Conservation (phyloP, 2,888 invertebrate genomes). For the Rhogogaster chlorosoma region DNA sequence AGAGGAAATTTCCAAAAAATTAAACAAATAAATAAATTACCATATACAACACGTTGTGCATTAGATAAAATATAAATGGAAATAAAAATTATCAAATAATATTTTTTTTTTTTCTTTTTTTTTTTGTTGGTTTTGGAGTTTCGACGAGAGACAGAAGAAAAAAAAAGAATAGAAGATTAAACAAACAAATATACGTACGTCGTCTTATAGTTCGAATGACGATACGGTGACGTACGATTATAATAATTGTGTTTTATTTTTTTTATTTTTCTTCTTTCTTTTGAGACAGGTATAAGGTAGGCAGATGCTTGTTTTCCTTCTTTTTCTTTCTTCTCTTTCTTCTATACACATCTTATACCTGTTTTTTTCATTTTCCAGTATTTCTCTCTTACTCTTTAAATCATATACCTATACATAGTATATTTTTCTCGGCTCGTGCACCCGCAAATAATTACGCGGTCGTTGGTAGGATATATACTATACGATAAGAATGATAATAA, state of each 20-base stretch:
- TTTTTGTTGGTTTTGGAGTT: neutral
- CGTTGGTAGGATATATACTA: neutral
- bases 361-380: neutral
- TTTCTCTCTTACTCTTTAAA: neutral
- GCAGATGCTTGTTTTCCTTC: neutral
- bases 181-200: no score
- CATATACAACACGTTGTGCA: neutral
- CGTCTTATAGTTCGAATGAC: no score
- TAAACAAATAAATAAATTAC: no score
- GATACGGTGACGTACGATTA: no score
- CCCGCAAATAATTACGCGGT: neutral
- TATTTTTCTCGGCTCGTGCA: neutral
- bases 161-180: no score
- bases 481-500: conserved; percentile 1
- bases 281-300: neutral
- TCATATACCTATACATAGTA: no score
- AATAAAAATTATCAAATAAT: no score
- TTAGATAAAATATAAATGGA: neutral
- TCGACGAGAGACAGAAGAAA: no score
- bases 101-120: neutral
- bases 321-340: neutral
- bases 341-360: no score
- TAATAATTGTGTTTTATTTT: no score
- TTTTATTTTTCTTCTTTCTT: neutral
- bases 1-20: no score